Evolutionary conservation across 2,888 invertebrate genomes (phyloP), one percentile per base, ranked within the genome.

Genomic region (Cryptus armator): DNA sequence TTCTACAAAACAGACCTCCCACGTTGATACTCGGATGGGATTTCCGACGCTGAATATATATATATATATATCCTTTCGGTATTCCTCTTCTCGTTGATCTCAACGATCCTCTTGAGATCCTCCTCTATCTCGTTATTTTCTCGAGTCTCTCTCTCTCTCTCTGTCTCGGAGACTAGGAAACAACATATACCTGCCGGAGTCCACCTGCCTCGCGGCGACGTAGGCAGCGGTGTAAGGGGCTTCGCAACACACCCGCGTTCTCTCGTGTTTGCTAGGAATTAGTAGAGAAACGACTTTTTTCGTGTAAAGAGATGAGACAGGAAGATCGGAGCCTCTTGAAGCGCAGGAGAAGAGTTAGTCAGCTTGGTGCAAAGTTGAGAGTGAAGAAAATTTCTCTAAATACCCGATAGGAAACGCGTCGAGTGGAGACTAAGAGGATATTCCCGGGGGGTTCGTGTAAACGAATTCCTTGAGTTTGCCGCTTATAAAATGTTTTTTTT

Each of bases 141-240:
- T 53, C 68, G 68, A 44, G 44, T 44, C 86, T 85, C 77, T 87
- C 88, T 24, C 24, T 2, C 24, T 85, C 77, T 87, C 88, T 24
- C 24, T 24, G 75, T 87, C 88, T 90, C 87, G 85, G 89, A 90
- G 88, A 89, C 88, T 90, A 88, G 89, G 89, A 90, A 89, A 91
- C 91, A 92, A 91, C 90, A 91, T 90, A 91, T 92, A 92, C 91
- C 92, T 92, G 90, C 53, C 19, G 53, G 3, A 74, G 81, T 87
- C 85, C 91, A 90, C 90, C 89, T 90, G 91, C 89, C 87, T 77
- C 82, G 67, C 76, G 85, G 78, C 37, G 71, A 67, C 7, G 19
- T 16, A 32, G 53, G 19, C 44, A n/a, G 29, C 19, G 19, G 44
- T 16, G 48, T 32, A 14, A 51, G 48, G 12, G 56, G 59, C 44